phyloP scores from a whole-genome alignment of 2,888 invertebrate species.

The Noctua comes region DNA sequence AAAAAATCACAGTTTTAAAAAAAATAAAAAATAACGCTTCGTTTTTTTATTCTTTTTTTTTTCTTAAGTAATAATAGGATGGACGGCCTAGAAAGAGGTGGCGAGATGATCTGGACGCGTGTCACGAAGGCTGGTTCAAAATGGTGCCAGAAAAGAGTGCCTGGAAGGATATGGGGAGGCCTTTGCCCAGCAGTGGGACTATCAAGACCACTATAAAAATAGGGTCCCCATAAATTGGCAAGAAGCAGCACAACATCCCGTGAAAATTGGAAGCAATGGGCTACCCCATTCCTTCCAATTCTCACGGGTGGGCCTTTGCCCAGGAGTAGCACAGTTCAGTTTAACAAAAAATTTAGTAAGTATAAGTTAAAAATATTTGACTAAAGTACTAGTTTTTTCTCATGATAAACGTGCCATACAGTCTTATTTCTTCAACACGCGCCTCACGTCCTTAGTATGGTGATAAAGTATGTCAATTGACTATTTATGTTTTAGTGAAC shows the following conservation, averaged over 20 bases:
- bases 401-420: too few relatives aligned
- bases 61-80: not conserved
- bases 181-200: not conserved
- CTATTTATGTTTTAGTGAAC: not conserved
- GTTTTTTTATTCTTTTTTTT: too few relatives aligned
- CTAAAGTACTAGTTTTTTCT: not conserved
- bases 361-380: not conserved
- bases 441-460: too few relatives aligned
- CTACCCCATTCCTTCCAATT: too few relatives aligned
- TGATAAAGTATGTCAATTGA: not conserved
- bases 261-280: not conserved
- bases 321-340: not conserved
- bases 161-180: too few relatives aligned
- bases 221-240: not conserved
- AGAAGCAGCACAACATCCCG: not conserved
- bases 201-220: not conserved
- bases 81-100: not conserved
- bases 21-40: too few relatives aligned
- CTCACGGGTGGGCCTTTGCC: too few relatives aligned
- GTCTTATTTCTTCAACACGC: not conserved
- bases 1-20: too few relatives aligned
- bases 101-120: not conserved
- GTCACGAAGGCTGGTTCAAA: not conserved
- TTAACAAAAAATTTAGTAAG: not conserved
- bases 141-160: too few relatives aligned